phyloP scores from a whole-genome alignment of 2,797 vertebrate genomes.

The Chloroceryle amazona region DNA sequence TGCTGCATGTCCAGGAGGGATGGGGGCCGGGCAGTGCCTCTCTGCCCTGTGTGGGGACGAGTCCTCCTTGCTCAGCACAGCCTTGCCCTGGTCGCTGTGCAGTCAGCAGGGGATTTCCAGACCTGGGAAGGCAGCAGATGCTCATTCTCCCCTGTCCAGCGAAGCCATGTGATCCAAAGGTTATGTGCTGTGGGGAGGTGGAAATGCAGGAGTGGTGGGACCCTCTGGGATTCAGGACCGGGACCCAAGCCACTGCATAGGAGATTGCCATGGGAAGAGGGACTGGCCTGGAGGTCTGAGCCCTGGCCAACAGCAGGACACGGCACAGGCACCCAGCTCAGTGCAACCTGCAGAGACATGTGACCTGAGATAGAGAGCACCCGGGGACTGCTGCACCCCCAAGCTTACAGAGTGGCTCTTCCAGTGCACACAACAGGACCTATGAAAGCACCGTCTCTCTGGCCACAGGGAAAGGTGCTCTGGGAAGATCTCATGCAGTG shows the following conservation, averaged over 20 bases:
- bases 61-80: background rate
- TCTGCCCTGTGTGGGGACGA: rapidly evolving
- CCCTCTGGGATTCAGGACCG: background rate
- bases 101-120: background rate
- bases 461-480: rapidly evolving
- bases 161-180: background rate
- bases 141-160: background rate
- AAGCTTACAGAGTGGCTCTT: rapidly evolving
- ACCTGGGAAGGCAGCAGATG: too few relatives aligned
- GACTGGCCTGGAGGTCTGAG: background rate
- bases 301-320: background rate
- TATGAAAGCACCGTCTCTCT: rapidly evolving
- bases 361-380: background rate
- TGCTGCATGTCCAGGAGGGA: rapidly evolving
- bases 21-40: rapidly evolving
- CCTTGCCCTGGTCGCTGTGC: background rate
- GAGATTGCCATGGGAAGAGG: background rate
- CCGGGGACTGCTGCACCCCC: rapidly evolving
- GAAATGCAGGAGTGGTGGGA: background rate
- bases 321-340: rapidly evolving
- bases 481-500: rapidly evolving
- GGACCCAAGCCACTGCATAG: background rate
- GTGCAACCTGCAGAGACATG: background rate
- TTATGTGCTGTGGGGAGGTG: background rate
- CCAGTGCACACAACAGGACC: background rate